Conservation (phyloP, 1,140 invertebrate genomes). For the Sesamia nonagrioides region DNA sequence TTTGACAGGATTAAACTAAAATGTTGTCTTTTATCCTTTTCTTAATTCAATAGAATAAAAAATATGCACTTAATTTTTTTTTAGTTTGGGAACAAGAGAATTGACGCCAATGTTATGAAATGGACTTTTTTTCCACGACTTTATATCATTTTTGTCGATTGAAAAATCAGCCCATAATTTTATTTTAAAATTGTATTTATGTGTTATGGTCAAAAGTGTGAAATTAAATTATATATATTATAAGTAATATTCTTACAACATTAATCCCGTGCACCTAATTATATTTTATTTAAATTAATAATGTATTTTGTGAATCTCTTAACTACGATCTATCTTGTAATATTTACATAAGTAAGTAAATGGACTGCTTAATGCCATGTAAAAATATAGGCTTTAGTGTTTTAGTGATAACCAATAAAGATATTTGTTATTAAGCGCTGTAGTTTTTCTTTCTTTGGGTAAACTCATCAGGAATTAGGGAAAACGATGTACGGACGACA, state of each 20-base stretch:
- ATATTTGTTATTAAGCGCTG: conserved; percentile 5
- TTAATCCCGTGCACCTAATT: neutral
- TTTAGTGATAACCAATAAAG: conserved; percentile 2
- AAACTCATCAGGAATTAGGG: too few relatives aligned
- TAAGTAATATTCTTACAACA: neutral
- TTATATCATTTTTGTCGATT: too few relatives aligned
- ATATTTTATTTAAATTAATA: neutral
- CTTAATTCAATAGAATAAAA: too few relatives aligned
- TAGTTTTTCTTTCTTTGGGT: neutral
- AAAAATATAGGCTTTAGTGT: conserved; percentile 3
- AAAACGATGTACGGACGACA: too few relatives aligned
- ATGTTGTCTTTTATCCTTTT: too few relatives aligned
- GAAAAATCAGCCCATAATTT: too few relatives aligned
- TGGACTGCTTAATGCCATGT: conserved; percentile 20
- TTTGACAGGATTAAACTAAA: too few relatives aligned
- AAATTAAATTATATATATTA: neutral
- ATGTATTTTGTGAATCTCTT: conserved; percentile 4
- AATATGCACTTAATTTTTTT: too few relatives aligned
- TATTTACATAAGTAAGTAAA: conserved; percentile 4
- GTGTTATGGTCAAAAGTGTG: neutral
- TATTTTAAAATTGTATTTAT: conserved; percentile 3
- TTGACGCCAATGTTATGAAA: too few relatives aligned
- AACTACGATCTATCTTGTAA: neutral
- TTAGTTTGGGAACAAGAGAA: too few relatives aligned
- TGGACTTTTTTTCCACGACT: too few relatives aligned